Base-by-base conservation (phyloP, 2,888 invertebrate genomes). In the Xestia xanthographa region DNA sequence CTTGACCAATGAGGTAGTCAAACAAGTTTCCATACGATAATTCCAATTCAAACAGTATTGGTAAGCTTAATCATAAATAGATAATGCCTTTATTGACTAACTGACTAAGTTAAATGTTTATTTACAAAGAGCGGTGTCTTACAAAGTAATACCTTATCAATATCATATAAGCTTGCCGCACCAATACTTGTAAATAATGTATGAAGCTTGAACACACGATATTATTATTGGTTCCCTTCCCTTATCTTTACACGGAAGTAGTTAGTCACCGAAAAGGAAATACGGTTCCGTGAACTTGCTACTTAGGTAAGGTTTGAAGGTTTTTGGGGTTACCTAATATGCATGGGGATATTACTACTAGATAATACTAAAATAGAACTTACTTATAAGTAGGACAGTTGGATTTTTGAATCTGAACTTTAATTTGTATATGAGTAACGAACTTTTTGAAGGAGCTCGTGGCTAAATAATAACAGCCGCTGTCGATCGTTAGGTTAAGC, bases 221-320 rank as follows among this genome's bases (percentile, higher is more conserved):
- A 53, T 50, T 77, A 34, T 34, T 34, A 83, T 74, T 74, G 69
- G 62, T 67, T 53, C 22, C 22, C 63, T 67, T 53, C 22, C 22
- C 63, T 82, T 82, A 82, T 82, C 84, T 68, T 38, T 34, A 45
- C n/a, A 9, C n/a, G 79, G 79, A 82, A 83, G 80, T 74, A 79
- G 70, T 82, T 60, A 71, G 70, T 82, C 70, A 68, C 66, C n/a
- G 65, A 68, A 66, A 67, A 67, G 84, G 70, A 83, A 74, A 83
- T 65, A 73, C 67, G 66, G 63, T 79, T 70, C 43, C 63, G 53
- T 71, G 53, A 68, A 67, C 62, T 48, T 34, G 41, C 68, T 77
- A 53, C 77, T 80, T 77, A 38, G 17, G 66, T 63, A 66, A 78
- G 80, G 26, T 72, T 66, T n/a, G 11, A 66, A 38, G 2, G 43